phyloP scores from a whole-genome alignment of 2,797 vertebrate species.

The Microhierax caerulescens region DNA sequence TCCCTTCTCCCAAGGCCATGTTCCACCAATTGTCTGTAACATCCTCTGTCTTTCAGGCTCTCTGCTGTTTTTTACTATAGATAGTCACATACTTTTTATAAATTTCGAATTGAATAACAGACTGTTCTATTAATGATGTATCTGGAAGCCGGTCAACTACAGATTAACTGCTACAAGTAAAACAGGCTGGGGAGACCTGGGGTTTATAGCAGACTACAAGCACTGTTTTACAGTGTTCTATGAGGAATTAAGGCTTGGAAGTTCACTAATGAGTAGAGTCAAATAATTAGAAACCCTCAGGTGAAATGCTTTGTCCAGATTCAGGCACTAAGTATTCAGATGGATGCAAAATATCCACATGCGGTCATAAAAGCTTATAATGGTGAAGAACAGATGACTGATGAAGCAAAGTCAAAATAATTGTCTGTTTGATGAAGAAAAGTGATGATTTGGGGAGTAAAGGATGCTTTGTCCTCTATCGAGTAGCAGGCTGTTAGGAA shows the following conservation, averaged over 20 bases:
- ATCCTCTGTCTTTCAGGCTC: no score
- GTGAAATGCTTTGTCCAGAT: background rate
- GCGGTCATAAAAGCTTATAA: background rate
- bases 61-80: no score
- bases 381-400: background rate
- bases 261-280: background rate
- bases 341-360: background rate
- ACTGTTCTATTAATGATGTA: no score
- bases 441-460: background rate
- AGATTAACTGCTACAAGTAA: background rate
- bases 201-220: background rate
- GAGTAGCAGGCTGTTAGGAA: background rate
- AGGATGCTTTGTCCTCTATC: background rate
- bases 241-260: background rate
- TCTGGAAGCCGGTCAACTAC: no score
- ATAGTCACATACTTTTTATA: no score
- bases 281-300: background rate
- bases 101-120: no score
- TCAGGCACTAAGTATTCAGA: background rate
- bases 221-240: background rate
- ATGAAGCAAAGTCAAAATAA: background rate
- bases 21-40: no score
- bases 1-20: no score
- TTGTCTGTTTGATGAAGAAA: background rate
- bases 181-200: background rate